Evolutionary conservation across 2,888 invertebrate genomes (phyloP), one percentile per base, ranked within the genome.

Genomic region (Zele albiditarsus): DNA sequence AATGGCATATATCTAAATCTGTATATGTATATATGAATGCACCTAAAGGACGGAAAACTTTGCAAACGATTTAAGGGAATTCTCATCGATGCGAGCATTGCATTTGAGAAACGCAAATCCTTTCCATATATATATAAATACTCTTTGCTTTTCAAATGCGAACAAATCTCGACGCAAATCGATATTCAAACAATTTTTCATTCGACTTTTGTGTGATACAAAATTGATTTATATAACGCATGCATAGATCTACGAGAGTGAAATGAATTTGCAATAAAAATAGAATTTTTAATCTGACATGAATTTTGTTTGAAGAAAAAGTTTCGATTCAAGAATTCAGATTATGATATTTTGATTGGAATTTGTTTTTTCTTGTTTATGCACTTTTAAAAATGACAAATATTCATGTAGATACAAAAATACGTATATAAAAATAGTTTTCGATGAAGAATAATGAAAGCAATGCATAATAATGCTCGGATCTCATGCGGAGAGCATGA

Each of bases 1-100:
- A 82, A 77, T 68, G n/a, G 68, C 53, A 68, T 31, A 8, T 20
- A 53, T 53, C 8, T 53, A 53, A 8, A 53, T 53, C 8, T 53
- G 20, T 53, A 20, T 53, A 53, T 53, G 10, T 23, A 20, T 53
- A 53, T 53, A 46, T n/a, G 16, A 6, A 38, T 38, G 38, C 38
- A 38, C 12, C 53, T 68, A 25, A 53, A 49, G 68, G 27, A 25
- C 49, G 38, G 49, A 20, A 68, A 68, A 68, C 28, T 68, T 68
- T 27, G n/a, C 20, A 49, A 27, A 31, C 63, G 28, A 63, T 27
- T 28, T 60, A 16, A 31, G 16, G 33, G 20, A 63, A 38, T 10
- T 38, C 38, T 63, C 33, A 20, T 63, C 33, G 63, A 63, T 63
- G 3, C 33, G 33, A 38, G 33, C n/a, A 53, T 53, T 53, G 53